Evolutionary conservation across 2,888 invertebrate species (phyloP), one percentile per base, ranked within the genome.

Genomic region (Sesamia inferens): DNA sequence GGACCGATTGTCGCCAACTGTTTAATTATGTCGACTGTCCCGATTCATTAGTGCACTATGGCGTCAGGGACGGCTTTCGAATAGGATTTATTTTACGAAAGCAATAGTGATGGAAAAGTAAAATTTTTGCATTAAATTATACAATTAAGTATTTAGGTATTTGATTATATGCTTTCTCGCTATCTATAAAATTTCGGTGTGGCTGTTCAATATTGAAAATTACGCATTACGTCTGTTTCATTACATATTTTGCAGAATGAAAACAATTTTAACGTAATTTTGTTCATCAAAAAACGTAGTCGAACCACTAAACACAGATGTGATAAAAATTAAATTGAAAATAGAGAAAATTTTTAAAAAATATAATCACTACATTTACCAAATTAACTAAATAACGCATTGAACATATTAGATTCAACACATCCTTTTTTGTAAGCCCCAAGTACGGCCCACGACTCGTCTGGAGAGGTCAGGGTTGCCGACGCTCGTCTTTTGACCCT

Each of bases 401-500:
- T 2, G 3, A 68, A 69, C 74, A 76, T 75, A 65, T 83, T 84
- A 81, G 71, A 82, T 87, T 83, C 74, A 79, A 76, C 51, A 79
- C 68, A 71, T 69, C 59, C 65, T 65, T 85, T 87, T 88, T 86
- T 83, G 81, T 84, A 69, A 75, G 68, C 71, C 87, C 93, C 87
- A 82, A 95, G 90, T 96, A 75, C 96, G 94, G 91, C 94, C 95
- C 95, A 88, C 86, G 84, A 78, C 78, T 76, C 79, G 93, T 92
- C 93, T 91, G 90, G 90, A 89, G 94, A 94, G 96, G 95, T 96
- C 96, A 96, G 95, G 96, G 96, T 94, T 95, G 94, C 90, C 92
- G 93, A 91, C 95, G 91, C 94, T 94, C 94, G 96, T 95, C 95
- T 95, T 95, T 95, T 96, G 95, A 96, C 95, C 96, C 93, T 90